Conservation (phyloP, 2,113 vertebrate genomes). For the Zosterops lateralis region DNA sequence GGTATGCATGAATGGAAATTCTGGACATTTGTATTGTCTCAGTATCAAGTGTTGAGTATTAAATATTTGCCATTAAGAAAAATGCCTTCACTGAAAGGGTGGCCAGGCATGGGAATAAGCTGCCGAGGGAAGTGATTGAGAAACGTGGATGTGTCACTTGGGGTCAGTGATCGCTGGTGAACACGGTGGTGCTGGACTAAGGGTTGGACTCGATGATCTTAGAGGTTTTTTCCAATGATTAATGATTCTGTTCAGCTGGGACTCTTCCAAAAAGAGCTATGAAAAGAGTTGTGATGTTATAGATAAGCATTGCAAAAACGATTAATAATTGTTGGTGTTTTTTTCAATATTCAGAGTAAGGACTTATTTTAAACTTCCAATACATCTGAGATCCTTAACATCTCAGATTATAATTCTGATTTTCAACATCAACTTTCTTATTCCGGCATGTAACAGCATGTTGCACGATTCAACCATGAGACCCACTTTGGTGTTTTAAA, state of each 20-base stretch:
- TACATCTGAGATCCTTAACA: not conserved
- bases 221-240: not conserved
- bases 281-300: too few species aligned
- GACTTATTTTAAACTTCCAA: not conserved
- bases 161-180: not conserved
- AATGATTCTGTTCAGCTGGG: not conserved
- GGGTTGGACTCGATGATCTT: not conserved
- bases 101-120: not conserved
- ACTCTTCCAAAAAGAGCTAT: not conserved
- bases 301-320: not conserved
- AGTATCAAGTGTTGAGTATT: not conserved
- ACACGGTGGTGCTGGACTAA: not conserved
- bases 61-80: not conserved
- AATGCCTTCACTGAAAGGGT: not conserved
- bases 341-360: not conserved
- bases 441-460: not conserved
- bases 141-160: not conserved
- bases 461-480: not conserved
- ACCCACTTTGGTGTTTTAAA: not conserved
- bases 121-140: not conserved
- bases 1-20: not conserved
- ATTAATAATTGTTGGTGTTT: rapidly evolving
- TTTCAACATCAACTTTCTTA: not conserved
- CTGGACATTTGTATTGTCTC: not conserved
- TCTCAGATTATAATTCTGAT: not conserved